Percentiles rank a stretch among this genome's conserved stretches.
Evolutionary conservation across 92 coral and sea anemone species (phyloP).

Genomic region (Epizoanthus ramosus): DNA sequence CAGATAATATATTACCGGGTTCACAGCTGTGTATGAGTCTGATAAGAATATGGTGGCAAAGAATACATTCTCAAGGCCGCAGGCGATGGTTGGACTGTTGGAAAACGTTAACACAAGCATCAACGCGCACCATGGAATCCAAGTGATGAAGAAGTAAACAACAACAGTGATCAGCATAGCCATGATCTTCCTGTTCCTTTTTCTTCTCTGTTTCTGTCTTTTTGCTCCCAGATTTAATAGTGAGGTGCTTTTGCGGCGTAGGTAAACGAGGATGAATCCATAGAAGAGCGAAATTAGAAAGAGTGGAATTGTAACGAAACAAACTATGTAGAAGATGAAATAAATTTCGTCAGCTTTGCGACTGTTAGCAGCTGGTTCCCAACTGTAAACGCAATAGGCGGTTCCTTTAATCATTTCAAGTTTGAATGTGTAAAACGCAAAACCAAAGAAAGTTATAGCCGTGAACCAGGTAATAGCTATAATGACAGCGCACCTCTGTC

Average conservation of each 20-base stretch:
- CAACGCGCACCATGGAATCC: slow-evolving; percentile 32
- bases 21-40: slow-evolving; percentile 39
- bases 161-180: slow-evolving; percentile 41
- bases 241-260: slow-evolving; percentile 6
- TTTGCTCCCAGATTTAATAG: slow-evolving; percentile 5
- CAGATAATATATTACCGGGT: slow-evolving; percentile 45
- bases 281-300: slow-evolving; percentile 26
- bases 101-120: slow-evolving; percentile 24
- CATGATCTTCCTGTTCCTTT: slow-evolving; percentile 10
- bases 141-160: slow-evolving; percentile 20
- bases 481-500: slow-evolving; percentile 27
- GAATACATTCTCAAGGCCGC: slow-evolving; percentile 34
- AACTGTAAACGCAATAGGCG: slow-evolving; percentile 41
- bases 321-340: slow-evolving; percentile 11
- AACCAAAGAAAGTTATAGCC: slow-evolving; percentile 25
- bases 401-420: not conserved
- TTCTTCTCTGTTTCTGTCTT: slow-evolving; percentile 36
- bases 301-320: slow-evolving; percentile 38
- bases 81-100: slow-evolving; percentile 6
- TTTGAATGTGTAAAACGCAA: slow-evolving; percentile 37
- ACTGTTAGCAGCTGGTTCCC: slow-evolving; percentile 43
- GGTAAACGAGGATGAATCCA: slow-evolving; percentile 5
- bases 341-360: slow-evolving; percentile 1
- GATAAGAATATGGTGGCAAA: slow-evolving; percentile 46
- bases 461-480: slow-evolving; percentile 51